phyloP scores from a whole-genome alignment of 2,888 invertebrate species.

The Melieria picta region DNA sequence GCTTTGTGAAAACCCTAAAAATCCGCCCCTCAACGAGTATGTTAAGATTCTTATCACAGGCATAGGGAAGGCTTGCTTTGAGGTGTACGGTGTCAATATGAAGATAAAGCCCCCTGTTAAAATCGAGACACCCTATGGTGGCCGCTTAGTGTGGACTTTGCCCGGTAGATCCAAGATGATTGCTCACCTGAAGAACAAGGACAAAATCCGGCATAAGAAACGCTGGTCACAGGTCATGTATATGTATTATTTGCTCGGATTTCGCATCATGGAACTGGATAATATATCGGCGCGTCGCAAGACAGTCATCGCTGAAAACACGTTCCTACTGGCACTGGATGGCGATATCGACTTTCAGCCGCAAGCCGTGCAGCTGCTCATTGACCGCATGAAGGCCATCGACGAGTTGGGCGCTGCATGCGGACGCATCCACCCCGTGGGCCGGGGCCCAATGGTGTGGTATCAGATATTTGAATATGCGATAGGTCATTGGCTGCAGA shows the following conservation, averaged over 20 bases:
- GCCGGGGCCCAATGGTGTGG: conserved; percentile 84
- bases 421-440: conserved; percentile 89
- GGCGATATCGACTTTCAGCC: conserved; percentile 92
- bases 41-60: conserved; percentile 78
- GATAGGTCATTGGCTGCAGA: conserved; percentile 92
- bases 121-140: conserved; percentile 87
- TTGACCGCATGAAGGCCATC: conserved; percentile 89
- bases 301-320: conserved; percentile 80
- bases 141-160: conserved; percentile 82
- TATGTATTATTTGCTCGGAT: conserved; percentile 90
- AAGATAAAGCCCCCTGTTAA: conserved; percentile 76
- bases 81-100: conserved; percentile 75
- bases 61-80: conserved; percentile 80
- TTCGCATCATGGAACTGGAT: conserved; percentile 77
- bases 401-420: conserved; percentile 85
- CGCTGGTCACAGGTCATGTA: conserved; percentile 97
- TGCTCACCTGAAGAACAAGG: conserved; percentile 89
- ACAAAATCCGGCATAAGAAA: conserved; percentile 87
- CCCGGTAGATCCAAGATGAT: conserved; percentile 87
- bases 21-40: conserved; percentile 82
- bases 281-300: conserved; percentile 66
- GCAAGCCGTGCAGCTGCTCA: conserved; percentile 78
- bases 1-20: conserved; percentile 66
- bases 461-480: conserved; percentile 92
- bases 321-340: conserved; percentile 84